Conservation (phyloP, 2,797 vertebrate genomes). For the Cryptoblepharus egeriae region DNA sequence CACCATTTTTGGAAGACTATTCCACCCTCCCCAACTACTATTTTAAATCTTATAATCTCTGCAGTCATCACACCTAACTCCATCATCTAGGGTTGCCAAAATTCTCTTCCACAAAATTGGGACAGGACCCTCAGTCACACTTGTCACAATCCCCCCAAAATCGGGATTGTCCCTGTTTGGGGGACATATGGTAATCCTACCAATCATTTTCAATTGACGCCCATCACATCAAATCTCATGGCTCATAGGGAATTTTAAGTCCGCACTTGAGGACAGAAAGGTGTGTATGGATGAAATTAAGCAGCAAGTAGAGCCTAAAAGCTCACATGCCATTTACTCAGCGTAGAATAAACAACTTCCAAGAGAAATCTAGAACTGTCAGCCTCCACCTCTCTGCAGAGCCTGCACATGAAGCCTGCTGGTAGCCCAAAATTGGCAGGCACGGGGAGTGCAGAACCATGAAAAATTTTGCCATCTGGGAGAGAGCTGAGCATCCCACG, state of each 20-base stretch:
- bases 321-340: not conserved
- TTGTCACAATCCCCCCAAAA: too few relatives aligned
- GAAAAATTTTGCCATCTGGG: fast-evolving
- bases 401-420: fast-evolving
- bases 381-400: fast-evolving
- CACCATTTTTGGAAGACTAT: conserved; percentile 7
- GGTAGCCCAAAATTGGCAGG: not conserved
- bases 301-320: not conserved
- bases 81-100: too few relatives aligned
- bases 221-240: not conserved
- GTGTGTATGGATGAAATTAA: not conserved
- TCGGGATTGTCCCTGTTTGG: too few relatives aligned
- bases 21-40: not conserved
- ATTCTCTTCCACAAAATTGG: too few relatives aligned
- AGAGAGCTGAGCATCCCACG: not conserved
- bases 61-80: fast-evolving
- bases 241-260: not conserved
- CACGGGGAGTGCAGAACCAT: not conserved
- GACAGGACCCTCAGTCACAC: too few relatives aligned
- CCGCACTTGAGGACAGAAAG: not conserved
- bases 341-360: fast-evolving
- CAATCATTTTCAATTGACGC: not conserved
- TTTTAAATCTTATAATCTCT: conserved; percentile 17
- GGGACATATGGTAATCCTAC: too few relatives aligned
- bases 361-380: not conserved